Base-by-base conservation (phyloP, 2,888 invertebrate species). In the Epirrhoe tristata region DNA sequence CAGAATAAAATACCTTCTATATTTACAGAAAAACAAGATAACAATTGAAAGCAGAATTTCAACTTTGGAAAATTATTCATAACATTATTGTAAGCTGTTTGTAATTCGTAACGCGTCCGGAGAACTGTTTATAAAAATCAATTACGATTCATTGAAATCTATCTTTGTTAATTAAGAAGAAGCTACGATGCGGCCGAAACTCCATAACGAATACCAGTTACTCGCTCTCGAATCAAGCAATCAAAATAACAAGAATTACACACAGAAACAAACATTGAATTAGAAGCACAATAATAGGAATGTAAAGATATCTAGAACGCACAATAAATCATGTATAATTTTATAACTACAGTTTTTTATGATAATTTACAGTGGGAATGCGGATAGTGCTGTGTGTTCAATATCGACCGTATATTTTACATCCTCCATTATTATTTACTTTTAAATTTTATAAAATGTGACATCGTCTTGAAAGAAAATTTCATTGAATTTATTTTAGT, bases 71-170 rank as follows among this genome's bases (percentile, higher is more conserved):
- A n/a, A 46, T 36, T 60, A n/a, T 24, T 54, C 6, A 54, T 24
- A 39, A 34, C 7, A 57, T 12, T 0, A 17, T 46, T 34, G 7
- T 17, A 16, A 62, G 16, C 14, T 3, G 12, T 7, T 16, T 24
- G 34, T 14, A 34, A 36, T 16, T 50, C 14, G 50, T 16, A 36
- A 43, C n/a, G 16, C 48, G 14, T 7, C 24, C 48, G 43, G 10
- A 24, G 14, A 55, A 46, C 57, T 74, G 75, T 77, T 76, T 73
- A 78, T 77, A 71, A 70, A 51, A 67, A 71, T 72, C 80, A 85
- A 86, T 88, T 83, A 83, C 80, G 75, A 74, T 82, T 82, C 74
- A 83, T 84, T 85, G 78, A 70, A 73, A 70, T 58, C 65, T 65
- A 71, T 70, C 81, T 84, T 82, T 74, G 79, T 75, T 73, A 70